Percentiles rank a stretch among this genome's conserved stretches.
Conservation (phyloP, 2,888 invertebrate species). For the Orchestes rusci region DNA sequence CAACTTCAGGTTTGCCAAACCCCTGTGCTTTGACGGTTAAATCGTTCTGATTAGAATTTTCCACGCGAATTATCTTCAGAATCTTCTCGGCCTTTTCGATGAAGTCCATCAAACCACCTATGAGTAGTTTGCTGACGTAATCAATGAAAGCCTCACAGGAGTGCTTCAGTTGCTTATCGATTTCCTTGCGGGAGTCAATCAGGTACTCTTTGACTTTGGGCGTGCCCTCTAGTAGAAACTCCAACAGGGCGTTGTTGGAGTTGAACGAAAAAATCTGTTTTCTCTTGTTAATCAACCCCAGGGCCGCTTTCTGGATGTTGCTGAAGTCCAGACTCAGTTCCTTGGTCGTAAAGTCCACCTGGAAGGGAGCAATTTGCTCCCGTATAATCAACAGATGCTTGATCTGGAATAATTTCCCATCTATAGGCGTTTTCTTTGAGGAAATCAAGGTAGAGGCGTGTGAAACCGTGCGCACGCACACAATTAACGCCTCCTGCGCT, state of each 20-base stretch:
- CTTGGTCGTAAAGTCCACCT: constrained; percentile 80
- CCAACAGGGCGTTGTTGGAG: constrained; percentile 85
- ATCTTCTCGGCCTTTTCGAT: constrained; percentile 47
- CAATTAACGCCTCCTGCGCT: constrained; percentile 89
- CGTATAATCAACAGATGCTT: constrained; percentile 94
- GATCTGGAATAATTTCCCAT: constrained; percentile 94
- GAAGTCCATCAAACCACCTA: constrained; percentile 41
- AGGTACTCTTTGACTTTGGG: constrained; percentile 89
- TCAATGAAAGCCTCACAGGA: constrained; percentile 86
- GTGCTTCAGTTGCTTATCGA: constrained; percentile 84
- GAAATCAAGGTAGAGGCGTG: constrained; percentile 75
- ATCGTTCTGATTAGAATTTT: constrained; percentile 24
- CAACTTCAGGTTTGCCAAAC: constrained; percentile 60
- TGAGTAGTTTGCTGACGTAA: constrained; percentile 66
- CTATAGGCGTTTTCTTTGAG: constrained; percentile 65
- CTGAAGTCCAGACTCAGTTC: constrained; percentile 93
- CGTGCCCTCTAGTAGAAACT: constrained; percentile 87
- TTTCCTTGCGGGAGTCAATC: constrained; percentile 91
- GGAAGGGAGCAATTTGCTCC: constrained; percentile 97
- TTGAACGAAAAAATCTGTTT: constrained; percentile 73
- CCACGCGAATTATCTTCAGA: constrained; percentile 26
- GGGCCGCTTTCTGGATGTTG: constrained; percentile 81
- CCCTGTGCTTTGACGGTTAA: constrained; percentile 38
- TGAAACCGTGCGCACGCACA: constrained; percentile 86
- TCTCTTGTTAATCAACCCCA: constrained; percentile 66